Evolutionary conservation across 2,888 invertebrate genomes (phyloP), one percentile per base, ranked within the genome.

Genomic region (Drosophila pegasa): DNA sequence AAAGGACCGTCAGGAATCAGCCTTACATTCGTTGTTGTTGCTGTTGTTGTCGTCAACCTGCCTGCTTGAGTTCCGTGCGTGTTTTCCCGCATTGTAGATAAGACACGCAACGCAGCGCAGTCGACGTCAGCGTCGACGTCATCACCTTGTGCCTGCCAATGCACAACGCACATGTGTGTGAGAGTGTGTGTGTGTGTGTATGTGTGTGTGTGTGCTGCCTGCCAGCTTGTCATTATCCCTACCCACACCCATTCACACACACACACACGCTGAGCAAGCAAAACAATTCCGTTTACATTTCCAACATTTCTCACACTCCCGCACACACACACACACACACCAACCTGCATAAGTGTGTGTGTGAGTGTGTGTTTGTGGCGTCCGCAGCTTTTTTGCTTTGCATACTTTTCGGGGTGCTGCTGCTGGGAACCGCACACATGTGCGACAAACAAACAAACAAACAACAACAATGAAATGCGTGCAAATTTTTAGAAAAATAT

Each of bases 261-360:
- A 56, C 57, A 61, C 59, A 58, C 48, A 31, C 69, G 81, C 67
- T 84, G 72, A 74, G 86, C 82, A 79, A 82, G 88, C 87, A 86
- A 83, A 88, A 83, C 83, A 83, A 88, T 83, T 83, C 83, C 88
- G 83, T 86, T 83, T 88, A 88, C 83, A 88, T 80, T 83, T 88
- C 84, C 83, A 84, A 72, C 83, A 82, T 71, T 62, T 57, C 79
- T 51, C 72, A 33, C 63, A 38, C 72, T 22, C 29, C 3, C 31
- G 12, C 61, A 48, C 45, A 48, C 48, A 5, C 33, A 45, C 48
- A 43, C 48, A 40, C 29, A 43, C 25, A 25, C 22, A 10, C 29
- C 7, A 25, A 8, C 35, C 6, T 8, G 2, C 4, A 22, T 25
- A n/a, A 41, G 58, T 51, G 18, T 37, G 5, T 18, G 22, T 31